phyloP scores from a whole-genome alignment of 2,113 vertebrate species.

The Brachionichthys hirsutus region DNA sequence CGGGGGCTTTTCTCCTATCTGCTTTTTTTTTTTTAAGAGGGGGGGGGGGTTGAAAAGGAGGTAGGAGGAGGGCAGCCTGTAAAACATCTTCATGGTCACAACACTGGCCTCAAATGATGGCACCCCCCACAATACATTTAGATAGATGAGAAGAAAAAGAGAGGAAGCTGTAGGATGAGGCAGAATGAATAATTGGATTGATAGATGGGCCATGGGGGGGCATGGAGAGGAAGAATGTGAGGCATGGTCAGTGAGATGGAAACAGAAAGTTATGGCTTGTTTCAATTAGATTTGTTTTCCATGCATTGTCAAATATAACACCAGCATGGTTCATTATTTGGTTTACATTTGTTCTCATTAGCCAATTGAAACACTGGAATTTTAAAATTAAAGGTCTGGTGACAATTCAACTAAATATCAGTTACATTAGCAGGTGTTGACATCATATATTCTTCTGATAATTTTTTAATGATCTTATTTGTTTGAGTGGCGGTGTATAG shows the following conservation, averaged over 20 bases:
- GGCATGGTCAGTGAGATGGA: slow-evolving; percentile 41
- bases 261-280: slow-evolving; percentile 42
- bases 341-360: slow-evolving; percentile 25
- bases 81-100: slow-evolving; percentile 66
- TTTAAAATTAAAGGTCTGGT: slow-evolving; percentile 5
- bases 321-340: slow-evolving; percentile 3
- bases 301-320: background rate
- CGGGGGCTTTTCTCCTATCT: slow-evolving; percentile 57
- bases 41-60: background rate
- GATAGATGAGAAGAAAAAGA: slow-evolving; percentile 41
- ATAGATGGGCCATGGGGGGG: slow-evolving; percentile 39
- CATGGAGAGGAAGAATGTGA: slow-evolving; percentile 14
- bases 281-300: slow-evolving; percentile 43
- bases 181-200: slow-evolving; percentile 55
- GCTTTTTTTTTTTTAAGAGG: slow-evolving; percentile 48
- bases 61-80: slow-evolving; percentile 16
- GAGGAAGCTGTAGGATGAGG: slow-evolving; percentile 16
- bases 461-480: too few relatives aligned
- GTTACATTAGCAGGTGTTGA: background rate
- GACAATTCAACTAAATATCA: slow-evolving; percentile 1
- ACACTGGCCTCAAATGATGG: slow-evolving; percentile 25
- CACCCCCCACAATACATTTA: slow-evolving; percentile 49
- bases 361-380: background rate
- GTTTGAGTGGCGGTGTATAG: background rate
- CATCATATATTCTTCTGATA: too few relatives aligned